A percentile compares a stretch with the other conserved stretches of the same genome.
Conservation (phyloP, 1,140 invertebrate genomes). For the Choristoneura fumiferana region DNA sequence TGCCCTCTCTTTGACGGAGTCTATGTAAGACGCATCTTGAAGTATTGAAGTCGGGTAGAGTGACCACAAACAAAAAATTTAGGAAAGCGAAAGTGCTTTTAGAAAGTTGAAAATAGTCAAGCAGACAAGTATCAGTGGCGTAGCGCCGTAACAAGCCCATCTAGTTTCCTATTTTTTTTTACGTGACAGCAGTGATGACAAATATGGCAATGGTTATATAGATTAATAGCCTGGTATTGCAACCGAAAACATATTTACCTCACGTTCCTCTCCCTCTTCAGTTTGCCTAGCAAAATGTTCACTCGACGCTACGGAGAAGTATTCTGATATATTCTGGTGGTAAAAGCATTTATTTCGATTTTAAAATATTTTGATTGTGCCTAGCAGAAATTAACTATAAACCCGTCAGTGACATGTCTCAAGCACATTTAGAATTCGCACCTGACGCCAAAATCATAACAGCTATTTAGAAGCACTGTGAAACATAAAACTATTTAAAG, state of each 20-base stretch:
- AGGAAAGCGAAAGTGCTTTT: no score
- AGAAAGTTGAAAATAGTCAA: no score
- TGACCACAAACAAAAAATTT: background rate
- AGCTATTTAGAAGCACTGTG: constrained; percentile 5
- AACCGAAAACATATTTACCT: no score
- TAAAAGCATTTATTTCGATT: background rate
- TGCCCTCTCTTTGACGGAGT: background rate
- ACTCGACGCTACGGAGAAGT: no score
- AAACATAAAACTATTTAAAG: background rate
- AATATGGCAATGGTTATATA: no score
- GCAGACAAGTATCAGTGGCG: no score
- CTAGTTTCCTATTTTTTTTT: no score
- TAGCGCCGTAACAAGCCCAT: no score
- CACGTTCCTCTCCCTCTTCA: no score
- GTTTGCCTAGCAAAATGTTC: no score
- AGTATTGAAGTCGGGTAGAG: background rate
- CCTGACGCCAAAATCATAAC: constrained; percentile 7
- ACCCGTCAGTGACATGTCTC: background rate
- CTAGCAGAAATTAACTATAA: background rate
- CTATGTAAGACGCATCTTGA: constrained; percentile 1
- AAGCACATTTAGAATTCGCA: constrained; percentile 4
- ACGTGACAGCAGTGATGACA: no score
- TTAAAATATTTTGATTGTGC: background rate
- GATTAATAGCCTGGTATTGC: no score
- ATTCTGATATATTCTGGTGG: constrained; percentile 2